Base-by-base conservation (phyloP, 2,113 vertebrate genomes). In the Carollia perspicillata region DNA sequence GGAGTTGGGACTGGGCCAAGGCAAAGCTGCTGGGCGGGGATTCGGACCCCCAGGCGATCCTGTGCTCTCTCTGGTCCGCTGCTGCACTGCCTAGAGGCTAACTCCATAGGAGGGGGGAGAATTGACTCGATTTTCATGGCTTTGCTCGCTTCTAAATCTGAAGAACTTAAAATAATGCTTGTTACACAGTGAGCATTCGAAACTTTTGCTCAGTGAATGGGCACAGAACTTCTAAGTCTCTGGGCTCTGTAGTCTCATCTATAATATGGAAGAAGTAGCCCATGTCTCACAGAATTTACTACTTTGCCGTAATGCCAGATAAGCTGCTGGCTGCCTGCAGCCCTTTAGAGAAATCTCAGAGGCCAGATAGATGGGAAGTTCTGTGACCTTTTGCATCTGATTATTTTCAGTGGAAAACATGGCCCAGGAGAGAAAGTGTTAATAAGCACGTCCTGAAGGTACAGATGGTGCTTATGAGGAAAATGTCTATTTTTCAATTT, bases 401-500 rank as follows among this genome's bases (percentile, higher is more conserved):
- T 90, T 95, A 79, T 88, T 95, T 90, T 81, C 60, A 83, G 1
- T 2, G 71, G n/a, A 72, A 93, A 96, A 83, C 42, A 79, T 78
- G 94, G 97, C 92, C 35, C 89, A 84, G 71, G 91, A 79, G 89
- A 97, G 51, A 58, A 94, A 88, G 90, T 92, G 96, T 97, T 97
- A 97, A 97, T 49, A 90, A 96, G 91, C 55, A 26, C 92, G 51
- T 95, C 97, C 83, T 89, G 51, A 86, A 96, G 81, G 72, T 97
- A 78, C 95, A 96, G 95, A 89, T 97, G 96, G 37, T 18, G 55
- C 58, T 65, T 89, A 90, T 78, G 97, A 96, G 94, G 90, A 81
- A 98, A 92, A 49, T 96, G 89, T 74, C 83, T 97, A 96, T 93
- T 97, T 98, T 98, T 98, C 96, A 97, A 98, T 98, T 98, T 98